Evolutionary conservation across 2,113 vertebrate species (phyloP).

Genomic region (Bujurquina vittata): DNA sequence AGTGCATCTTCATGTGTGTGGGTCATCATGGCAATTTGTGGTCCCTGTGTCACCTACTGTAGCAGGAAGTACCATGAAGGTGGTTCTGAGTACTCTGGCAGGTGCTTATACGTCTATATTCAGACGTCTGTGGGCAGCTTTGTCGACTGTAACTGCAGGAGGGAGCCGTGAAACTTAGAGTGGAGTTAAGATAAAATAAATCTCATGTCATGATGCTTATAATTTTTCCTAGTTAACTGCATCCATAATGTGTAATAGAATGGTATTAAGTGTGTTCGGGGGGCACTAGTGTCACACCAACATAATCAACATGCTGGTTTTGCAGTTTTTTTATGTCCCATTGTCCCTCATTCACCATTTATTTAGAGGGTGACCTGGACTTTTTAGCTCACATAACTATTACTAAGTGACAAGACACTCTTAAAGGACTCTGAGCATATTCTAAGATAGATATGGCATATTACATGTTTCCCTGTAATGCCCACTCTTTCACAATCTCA

Average conservation of each 20-base stretch:
- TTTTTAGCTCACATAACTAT: neutral
- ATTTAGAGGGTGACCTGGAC: accelerated
- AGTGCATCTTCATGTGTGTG: neutral
- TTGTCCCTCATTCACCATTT: neutral
- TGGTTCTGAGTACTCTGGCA: neutral
- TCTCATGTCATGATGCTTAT: neutral
- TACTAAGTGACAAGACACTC: neutral
- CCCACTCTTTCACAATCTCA: neutral
- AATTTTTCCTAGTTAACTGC: neutral
- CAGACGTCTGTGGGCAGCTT: neutral
- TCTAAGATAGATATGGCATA: neutral
- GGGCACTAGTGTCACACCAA: neutral
- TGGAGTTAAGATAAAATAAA: neutral
- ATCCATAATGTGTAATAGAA: neutral
- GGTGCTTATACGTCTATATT: neutral
- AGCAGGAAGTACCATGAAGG: conserved; percentile 1
- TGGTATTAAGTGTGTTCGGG: neutral
- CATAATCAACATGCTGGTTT: neutral
- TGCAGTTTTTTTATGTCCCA: no score
- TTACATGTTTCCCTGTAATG: neutral
- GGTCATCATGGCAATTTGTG: neutral
- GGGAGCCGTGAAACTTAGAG: neutral
- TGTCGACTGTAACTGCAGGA: neutral
- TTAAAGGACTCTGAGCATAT: no score
- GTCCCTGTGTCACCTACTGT: neutral